Conservation (phyloP, 2,113 vertebrate species). For the Podiceps cristatus region DNA sequence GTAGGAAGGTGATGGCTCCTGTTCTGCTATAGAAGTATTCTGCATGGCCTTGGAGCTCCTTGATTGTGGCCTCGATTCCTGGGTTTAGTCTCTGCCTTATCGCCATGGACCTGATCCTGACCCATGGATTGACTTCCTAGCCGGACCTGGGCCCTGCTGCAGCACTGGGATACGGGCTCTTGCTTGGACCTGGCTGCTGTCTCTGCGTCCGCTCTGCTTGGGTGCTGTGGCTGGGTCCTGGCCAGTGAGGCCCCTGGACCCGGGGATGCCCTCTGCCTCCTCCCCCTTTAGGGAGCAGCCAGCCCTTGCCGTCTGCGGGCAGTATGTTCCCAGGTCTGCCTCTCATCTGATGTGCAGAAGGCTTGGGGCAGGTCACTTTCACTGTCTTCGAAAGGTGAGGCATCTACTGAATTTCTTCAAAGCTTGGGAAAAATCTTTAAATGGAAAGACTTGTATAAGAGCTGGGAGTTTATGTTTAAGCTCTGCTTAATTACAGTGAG, state of each 20-base stretch:
- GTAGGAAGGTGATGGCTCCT: fast-evolving
- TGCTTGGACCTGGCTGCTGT: not conserved
- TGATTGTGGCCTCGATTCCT: not conserved
- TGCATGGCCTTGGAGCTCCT: not conserved
- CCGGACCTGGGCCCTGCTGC: not conserved
- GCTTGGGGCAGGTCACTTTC: not conserved
- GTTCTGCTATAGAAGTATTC: not conserved
- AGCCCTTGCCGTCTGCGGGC: fast-evolving
- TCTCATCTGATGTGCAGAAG: not conserved
- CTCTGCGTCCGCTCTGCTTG: not conserved
- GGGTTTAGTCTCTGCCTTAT: not conserved
- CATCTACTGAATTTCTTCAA: not conserved
- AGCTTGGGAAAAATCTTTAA: not conserved
- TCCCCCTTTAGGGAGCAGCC: not conserved
- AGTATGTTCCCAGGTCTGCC: not conserved
- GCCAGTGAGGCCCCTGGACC: not conserved
- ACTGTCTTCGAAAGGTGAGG: fast-evolving
- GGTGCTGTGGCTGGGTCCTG: not conserved
- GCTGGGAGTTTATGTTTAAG: not conserved
- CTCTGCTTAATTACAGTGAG: not conserved
- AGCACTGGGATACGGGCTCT: fast-evolving
- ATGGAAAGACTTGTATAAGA: not conserved
- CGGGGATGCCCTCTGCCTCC: not conserved
- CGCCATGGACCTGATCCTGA: not conserved
- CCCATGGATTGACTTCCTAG: not conserved